These are phyloP conservation scores for Habrosyne pyritoides DNA, from an alignment of 2,888 invertebrate species.

Conservation along the genomic window DNA sequence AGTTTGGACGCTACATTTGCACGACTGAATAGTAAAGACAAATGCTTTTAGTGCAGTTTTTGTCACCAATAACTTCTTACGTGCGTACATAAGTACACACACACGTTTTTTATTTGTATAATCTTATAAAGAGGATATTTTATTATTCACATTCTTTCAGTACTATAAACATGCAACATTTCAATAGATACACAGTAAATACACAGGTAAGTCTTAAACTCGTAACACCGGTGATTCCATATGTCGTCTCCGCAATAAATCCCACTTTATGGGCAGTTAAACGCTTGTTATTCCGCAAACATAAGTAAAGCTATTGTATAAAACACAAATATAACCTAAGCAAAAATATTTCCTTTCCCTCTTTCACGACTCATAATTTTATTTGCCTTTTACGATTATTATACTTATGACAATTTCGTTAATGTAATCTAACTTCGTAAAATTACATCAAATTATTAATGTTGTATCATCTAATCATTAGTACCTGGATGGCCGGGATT, in stretches of 20 bases:
- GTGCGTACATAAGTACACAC: no score
- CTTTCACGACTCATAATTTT: slow-evolving; percentile 32
- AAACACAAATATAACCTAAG: slow-evolving; percentile 55
- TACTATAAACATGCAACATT: slow-evolving; percentile 17
- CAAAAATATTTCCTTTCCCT: slow-evolving; percentile 33
- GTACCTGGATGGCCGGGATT: no score
- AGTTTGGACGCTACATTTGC: no score
- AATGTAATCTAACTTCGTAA: slow-evolving; percentile 12
- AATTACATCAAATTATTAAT: no score
- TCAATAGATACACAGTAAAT: slow-evolving; percentile 32
- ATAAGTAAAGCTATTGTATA: slow-evolving; percentile 54
- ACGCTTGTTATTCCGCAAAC: slow-evolving; percentile 67
- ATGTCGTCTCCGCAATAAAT: slow-evolving; percentile 64
- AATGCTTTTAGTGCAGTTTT: no score
- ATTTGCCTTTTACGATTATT: slow-evolving; percentile 42
- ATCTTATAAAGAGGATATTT: background rate
- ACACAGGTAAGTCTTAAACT: slow-evolving; percentile 45
- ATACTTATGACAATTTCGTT: slow-evolving; percentile 32
- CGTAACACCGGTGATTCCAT: slow-evolving; percentile 57
- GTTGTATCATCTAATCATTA: background rate
- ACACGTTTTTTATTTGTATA: no score
- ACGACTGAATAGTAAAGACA: no score
- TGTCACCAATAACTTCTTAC: no score
- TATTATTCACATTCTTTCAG: background rate
- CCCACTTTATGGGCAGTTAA: slow-evolving; percentile 72